Evolutionary conservation across 2,888 invertebrate genomes (phyloP).

Genomic region (Bedellia somnulentella): DNA sequence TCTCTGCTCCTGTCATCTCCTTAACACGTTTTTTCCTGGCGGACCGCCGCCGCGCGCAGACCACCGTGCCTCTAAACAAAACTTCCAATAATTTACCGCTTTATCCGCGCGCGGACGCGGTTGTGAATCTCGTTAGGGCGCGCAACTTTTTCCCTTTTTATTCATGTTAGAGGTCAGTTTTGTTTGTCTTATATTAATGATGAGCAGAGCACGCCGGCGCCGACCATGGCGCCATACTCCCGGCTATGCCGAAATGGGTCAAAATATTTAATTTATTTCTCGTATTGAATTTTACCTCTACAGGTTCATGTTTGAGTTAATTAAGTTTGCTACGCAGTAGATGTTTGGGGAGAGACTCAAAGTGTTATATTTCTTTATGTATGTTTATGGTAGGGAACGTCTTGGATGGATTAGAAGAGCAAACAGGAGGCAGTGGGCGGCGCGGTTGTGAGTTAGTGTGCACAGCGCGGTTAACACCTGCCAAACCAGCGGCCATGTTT

Average conservation of each 20-base stretch:
- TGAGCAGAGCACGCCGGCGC: conserved; percentile 50
- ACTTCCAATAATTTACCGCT: conserved; percentile 57
- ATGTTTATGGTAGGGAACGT: conserved; percentile 18
- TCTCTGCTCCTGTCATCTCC: conserved; percentile 51
- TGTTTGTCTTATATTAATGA: conserved; percentile 60
- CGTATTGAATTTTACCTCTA: conserved; percentile 24
- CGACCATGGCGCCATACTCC: conserved; percentile 41
- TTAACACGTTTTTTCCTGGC: conserved; percentile 47
- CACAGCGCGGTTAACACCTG: conserved; percentile 45
- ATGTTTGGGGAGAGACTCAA: no score
- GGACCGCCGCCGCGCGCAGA: conserved; percentile 28
- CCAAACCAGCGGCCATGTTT: conserved; percentile 31
- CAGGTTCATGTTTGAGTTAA: conserved; percentile 24
- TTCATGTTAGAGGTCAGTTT: conserved; percentile 40
- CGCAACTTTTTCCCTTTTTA: conserved; percentile 23
- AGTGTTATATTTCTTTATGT: no score
- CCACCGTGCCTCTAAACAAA: no score
- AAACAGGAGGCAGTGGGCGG: conserved; percentile 51
- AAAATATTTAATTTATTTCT: conserved; percentile 54
- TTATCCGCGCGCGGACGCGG: conserved; percentile 36
- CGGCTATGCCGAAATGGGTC: conserved; percentile 30
- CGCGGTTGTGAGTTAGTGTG: conserved; percentile 36
- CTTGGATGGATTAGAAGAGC: conserved; percentile 32
- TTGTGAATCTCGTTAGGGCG: conserved; percentile 56
- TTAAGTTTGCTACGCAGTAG: conserved; percentile 50